A percentile compares a stretch with the other conserved stretches of the same genome.
phyloP scores from a whole-genome alignment of 1,140 invertebrate species.

The Acyrthosiphon pisum region DNA sequence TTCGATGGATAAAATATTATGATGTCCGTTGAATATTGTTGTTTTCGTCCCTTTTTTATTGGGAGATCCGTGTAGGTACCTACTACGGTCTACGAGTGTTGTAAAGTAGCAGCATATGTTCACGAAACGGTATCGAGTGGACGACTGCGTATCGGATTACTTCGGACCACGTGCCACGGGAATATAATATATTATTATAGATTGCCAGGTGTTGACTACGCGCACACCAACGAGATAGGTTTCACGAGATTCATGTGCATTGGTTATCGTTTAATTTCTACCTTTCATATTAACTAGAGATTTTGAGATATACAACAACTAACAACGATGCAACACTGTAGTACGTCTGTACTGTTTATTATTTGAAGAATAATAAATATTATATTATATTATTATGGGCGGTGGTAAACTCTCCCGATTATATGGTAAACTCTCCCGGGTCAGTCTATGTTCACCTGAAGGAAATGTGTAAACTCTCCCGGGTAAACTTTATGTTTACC shows the following conservation, averaged over 20 bases:
- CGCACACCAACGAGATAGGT: not conserved
- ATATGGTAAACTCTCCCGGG: no score
- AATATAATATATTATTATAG: not conserved
- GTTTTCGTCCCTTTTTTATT: slow-evolving; percentile 39
- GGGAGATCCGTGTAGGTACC: not conserved
- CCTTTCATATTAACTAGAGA: not conserved
- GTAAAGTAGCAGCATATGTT: slow-evolving; percentile 42
- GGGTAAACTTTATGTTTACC: no score
- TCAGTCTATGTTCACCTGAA: no score
- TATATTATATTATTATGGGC: no score
- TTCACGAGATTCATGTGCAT: not conserved
- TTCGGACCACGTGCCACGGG: slow-evolving; percentile 39
- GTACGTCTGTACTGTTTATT: not conserved
- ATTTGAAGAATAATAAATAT: no score
- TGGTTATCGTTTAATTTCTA: slow-evolving; percentile 24
- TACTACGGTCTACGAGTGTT: not conserved
- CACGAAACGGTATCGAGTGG: slow-evolving; percentile 43
- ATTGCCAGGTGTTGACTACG: slow-evolving; percentile 39
- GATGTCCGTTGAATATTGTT: not conserved
- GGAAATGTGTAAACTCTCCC: no score
- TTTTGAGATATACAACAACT: not conserved
- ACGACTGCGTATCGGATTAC: slow-evolving; percentile 43
- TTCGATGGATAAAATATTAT: not conserved
- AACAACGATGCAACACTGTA: not conserved
- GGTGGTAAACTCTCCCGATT: no score